phyloP scores from a whole-genome alignment of 2,113 vertebrate genomes.

The Chloebia gouldiae region DNA sequence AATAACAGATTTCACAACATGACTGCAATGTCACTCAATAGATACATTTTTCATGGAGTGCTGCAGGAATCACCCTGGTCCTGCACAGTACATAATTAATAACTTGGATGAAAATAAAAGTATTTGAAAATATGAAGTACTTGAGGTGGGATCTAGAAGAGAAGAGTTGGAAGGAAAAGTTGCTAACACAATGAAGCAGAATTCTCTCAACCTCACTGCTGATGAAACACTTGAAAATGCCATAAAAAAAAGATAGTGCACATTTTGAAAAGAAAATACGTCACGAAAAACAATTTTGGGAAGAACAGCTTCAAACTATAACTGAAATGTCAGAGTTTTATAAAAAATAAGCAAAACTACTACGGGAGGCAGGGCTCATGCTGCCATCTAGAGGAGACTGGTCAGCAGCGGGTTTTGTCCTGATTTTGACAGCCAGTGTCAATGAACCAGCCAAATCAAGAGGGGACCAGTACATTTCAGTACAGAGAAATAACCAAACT shows the following conservation, averaged over 20 bases:
- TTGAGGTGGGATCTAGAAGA: neutral
- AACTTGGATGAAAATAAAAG: neutral
- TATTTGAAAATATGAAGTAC: neutral
- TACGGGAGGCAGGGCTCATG: conserved; percentile 45
- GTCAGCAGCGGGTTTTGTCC: no score
- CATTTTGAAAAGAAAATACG: neutral
- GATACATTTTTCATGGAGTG: neutral
- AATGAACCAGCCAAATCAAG: neutral
- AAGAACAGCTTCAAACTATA: neutral
- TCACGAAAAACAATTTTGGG: neutral
- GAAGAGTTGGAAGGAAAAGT: neutral
- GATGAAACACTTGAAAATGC: neutral
- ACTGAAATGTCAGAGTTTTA: neutral
- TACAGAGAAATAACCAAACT: neutral
- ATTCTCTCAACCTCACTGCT: neutral
- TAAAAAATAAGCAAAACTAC: neutral
- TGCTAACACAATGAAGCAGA: neutral
- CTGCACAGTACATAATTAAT: neutral
- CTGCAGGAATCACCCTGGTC: neutral
- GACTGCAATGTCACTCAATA: neutral
- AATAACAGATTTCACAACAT: neutral
- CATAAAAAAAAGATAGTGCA: neutral
- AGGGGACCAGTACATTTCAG: neutral
- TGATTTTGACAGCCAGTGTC: neutral
- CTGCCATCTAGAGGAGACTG: conserved; percentile 73